Evolutionary conservation across 1,140 invertebrate genomes (phyloP), one percentile per base, ranked within the genome.

Genomic region (Palaemon carinicauda): DNA sequence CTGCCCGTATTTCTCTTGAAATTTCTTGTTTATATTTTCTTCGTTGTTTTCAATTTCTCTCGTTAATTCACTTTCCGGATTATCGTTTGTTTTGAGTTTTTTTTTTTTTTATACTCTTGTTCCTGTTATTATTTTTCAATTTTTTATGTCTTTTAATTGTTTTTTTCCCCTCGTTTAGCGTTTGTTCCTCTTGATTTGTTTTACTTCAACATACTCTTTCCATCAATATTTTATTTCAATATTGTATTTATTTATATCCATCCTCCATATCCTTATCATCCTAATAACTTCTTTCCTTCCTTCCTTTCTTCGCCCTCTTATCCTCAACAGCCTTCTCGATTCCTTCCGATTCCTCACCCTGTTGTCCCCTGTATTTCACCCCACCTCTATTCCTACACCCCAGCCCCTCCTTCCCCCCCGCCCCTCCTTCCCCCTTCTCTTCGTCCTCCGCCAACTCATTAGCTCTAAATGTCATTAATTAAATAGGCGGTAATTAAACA

Each of bases 391-490:
- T 3, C 15, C 41, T 31, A 5, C 2, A 10, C 53, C 50, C 15
- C n/a, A 1, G n/a, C 24, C 10, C 24, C 50, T 29, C 52, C 33
- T n/a, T 0, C 60, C 17, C 17, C n/a, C 33, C 73, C 27, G 5
- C 53, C 21, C 53, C 33, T 31, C 21, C 27, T 17, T 52, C 74
- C 50, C 24, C 50, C 33, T 29, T 56, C 54, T 41, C 41, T n/a
- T 29, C 60, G 2, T 27, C 21, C 10, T 31, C 65, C 65, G 24
- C 5, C 51, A 29, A 77, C 82, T 83, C 82, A 83, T 83, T 83
- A 83, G 82, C 41, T 52, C 41, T 10, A 52, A 41, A 51, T 24
- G 82, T 77, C 82, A 83, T 83, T 83, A 83, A 83, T 83, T 83
- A 75, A 27, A 54, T 24, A 10, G 51, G 73, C 52, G 82, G 29